These are phyloP conservation scores for Choristoneura fumiferana DNA, from an alignment of 1,140 invertebrate species.

Conservation along the genomic window DNA sequence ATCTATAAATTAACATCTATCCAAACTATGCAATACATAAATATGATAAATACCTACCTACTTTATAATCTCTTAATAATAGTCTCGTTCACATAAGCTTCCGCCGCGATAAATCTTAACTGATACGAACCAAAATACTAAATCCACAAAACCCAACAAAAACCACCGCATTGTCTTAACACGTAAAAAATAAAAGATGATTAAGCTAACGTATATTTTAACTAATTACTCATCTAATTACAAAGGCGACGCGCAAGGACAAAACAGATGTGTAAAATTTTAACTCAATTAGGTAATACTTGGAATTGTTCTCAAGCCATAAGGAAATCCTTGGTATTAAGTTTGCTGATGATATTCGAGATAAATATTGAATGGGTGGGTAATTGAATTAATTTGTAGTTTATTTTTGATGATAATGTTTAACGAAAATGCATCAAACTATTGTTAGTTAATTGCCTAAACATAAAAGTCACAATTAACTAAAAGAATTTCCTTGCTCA, in stretches of 20 bases:
- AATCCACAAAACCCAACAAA: background rate
- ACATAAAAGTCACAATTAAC: background rate
- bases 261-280: conserved; percentile 9
- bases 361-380: background rate
- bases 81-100: background rate
- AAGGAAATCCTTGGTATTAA: conserved; percentile 9
- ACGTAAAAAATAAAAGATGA: background rate
- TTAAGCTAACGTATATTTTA: conserved; percentile 12
- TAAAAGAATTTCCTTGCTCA: too few species aligned
- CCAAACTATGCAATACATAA: too few species aligned
- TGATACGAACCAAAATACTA: background rate
- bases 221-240: conserved; percentile 23
- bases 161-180: conserved; percentile 1
- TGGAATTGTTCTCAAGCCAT: conserved; percentile 23
- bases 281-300: conserved; percentile 18
- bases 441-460: background rate
- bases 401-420: background rate
- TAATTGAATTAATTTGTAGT: background rate
- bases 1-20: too few species aligned
- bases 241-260: conserved; percentile 22
- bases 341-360: background rate
- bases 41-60: too few species aligned
- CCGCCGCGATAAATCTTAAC: background rate
- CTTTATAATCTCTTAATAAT: background rate
- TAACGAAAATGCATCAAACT: background rate